phyloP scores from a whole-genome alignment of 2,113 vertebrate species.

The Pheucticus melanocephalus region DNA sequence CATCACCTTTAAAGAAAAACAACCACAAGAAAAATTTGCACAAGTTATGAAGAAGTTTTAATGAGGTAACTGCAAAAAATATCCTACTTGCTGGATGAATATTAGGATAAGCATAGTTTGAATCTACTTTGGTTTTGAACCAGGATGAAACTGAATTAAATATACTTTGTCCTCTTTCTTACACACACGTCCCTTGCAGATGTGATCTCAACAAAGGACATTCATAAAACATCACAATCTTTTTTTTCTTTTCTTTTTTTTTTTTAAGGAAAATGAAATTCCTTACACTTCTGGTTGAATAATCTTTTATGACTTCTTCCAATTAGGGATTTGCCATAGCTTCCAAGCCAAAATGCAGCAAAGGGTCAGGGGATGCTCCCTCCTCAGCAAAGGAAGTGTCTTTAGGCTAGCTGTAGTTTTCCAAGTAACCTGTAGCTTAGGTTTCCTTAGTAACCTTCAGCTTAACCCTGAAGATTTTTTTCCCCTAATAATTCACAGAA shows the following conservation, averaged over 20 bases:
- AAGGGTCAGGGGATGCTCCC: neutral
- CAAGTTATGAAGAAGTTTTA: neutral
- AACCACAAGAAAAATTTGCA: neutral
- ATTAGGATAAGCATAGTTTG: neutral
- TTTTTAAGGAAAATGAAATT: neutral
- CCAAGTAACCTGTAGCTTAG: neutral
- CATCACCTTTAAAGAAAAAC: slow-evolving; percentile 52
- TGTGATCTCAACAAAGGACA: neutral
- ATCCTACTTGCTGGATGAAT: neutral
- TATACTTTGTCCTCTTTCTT: neutral
- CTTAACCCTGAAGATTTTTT: neutral
- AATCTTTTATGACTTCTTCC: neutral
- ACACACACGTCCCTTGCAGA: neutral
- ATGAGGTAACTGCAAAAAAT: neutral
- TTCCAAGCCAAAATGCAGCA: neutral
- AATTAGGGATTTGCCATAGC: neutral
- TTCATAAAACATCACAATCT: neutral
- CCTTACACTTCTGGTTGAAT: neutral
- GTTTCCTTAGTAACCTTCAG: neutral
- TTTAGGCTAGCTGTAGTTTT: neutral
- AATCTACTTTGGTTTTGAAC: neutral
- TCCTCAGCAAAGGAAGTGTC: neutral
- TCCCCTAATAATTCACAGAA: neutral
- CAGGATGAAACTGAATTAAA: neutral
- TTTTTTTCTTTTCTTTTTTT: neutral